These are phyloP conservation scores for Alethe castanea DNA, from an alignment of 2,113 vertebrate genomes.

Conservation along the genomic window DNA sequence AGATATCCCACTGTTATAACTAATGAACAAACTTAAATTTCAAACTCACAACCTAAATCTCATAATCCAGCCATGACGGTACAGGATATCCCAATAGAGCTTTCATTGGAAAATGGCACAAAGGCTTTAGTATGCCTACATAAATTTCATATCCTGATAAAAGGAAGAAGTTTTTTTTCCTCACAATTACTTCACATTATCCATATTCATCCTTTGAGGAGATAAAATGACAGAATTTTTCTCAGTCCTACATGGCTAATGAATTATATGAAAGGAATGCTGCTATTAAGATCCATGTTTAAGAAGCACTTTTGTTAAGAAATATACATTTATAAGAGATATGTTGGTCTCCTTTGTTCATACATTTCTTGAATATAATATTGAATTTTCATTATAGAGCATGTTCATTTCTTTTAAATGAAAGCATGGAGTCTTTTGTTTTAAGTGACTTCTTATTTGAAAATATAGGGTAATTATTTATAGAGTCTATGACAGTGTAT, in stretches of 20 bases:
- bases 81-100: background rate
- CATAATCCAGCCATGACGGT: background rate
- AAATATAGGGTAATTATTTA: background rate
- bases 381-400: background rate
- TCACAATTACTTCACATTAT: background rate
- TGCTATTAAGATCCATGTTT: background rate
- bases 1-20: background rate
- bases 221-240: background rate
- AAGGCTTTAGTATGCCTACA: background rate
- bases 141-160: background rate
- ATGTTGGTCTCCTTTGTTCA: background rate
- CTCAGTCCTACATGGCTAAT: background rate
- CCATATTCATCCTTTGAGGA: background rate
- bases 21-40: background rate
- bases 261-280: background rate
- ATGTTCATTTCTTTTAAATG: background rate
- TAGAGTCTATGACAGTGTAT: background rate
- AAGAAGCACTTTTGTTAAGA: background rate
- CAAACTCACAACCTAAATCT: background rate
- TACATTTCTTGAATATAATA: background rate
- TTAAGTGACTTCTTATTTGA: background rate
- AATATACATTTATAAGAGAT: background rate
- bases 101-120: background rate
- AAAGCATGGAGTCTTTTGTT: background rate
- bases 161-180: background rate